These are phyloP conservation scores for Phenganax subtilis DNA, from an alignment of 92 coral and sea anemone species.

Conservation along the genomic window DNA sequence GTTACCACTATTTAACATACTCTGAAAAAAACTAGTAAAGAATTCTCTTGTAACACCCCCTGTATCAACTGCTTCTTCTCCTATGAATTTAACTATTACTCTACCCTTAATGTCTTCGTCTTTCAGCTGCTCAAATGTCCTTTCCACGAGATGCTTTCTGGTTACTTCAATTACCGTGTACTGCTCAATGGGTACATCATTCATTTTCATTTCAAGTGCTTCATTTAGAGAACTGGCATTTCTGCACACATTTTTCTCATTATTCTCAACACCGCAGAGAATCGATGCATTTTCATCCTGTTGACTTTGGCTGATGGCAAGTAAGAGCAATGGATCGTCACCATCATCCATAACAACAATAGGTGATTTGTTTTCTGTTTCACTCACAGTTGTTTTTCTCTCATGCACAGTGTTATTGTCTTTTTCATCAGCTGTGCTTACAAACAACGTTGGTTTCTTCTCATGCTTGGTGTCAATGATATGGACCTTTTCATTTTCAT, in stretches of 20 bases:
- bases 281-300: not conserved
- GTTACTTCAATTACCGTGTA: conserved; percentile 51
- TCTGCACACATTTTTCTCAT: conserved; percentile 18
- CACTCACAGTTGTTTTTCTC: not conserved
- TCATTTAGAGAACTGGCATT: conserved; percentile 41
- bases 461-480: not conserved
- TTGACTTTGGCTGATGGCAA: conserved; percentile 44
- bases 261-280: not conserved
- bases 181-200: conserved; percentile 41
- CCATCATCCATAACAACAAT: conserved; percentile 11
- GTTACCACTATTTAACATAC: conserved; percentile 17
- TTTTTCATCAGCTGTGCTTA: conserved; percentile 8
- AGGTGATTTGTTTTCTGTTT: conserved; percentile 10
- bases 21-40: conserved; percentile 41
- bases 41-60: conserved; percentile 47
- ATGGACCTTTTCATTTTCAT: conserved; percentile 20
- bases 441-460: not conserved
- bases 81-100: conserved; percentile 41
- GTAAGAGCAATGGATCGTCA: conserved; percentile 43
- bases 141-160: conserved; percentile 39
- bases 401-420: conserved; percentile 26
- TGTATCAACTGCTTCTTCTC: conserved; percentile 54
- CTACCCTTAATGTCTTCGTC: conserved; percentile 37
- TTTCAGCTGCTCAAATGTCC: conserved; percentile 42
- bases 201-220: conserved; percentile 39